These are phyloP conservation scores for Papilio demoleus DNA, from an alignment of 2,888 invertebrate species.

Conservation along the genomic window DNA sequence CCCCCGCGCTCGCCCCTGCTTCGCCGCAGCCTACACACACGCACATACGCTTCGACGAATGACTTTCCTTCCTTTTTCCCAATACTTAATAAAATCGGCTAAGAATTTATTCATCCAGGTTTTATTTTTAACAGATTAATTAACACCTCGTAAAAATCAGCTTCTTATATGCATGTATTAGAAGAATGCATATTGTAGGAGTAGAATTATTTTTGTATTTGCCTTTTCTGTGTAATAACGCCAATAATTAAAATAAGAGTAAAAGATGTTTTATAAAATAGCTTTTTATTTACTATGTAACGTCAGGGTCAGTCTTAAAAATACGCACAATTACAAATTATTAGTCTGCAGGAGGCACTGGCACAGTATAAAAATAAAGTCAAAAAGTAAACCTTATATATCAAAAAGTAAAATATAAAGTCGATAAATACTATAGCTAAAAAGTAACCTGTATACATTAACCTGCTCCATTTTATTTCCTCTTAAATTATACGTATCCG, in stretches of 20 bases:
- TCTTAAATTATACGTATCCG: slow-evolving; percentile 33
- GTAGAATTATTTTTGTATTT: no score
- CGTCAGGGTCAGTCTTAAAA: slow-evolving; percentile 80
- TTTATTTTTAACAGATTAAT: no score
- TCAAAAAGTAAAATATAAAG: slow-evolving; percentile 49
- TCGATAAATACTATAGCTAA: slow-evolving; percentile 45
- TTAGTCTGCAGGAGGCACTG: slow-evolving; percentile 75
- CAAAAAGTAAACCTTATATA: slow-evolving; percentile 46
- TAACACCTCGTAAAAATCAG: no score
- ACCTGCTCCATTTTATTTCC: slow-evolving; percentile 48
- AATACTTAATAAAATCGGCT: no score
- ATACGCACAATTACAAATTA: slow-evolving; percentile 68
- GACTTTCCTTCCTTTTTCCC: no score
- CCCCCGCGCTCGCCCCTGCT: slow-evolving; percentile 57
- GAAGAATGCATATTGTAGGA: no score
- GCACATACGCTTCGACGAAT: slow-evolving; percentile 88
- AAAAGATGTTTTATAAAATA: slow-evolving; percentile 36
- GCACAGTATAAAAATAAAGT: slow-evolving; percentile 61
- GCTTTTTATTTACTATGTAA: slow-evolving; percentile 60
- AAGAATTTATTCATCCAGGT: no score
- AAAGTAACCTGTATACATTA: slow-evolving; percentile 57
- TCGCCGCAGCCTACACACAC: slow-evolving; percentile 87
- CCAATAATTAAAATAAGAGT: no score
- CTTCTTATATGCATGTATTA: no score
- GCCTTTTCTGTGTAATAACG: no score